Evolutionary conservation across 2,888 invertebrate genomes (phyloP).

Genomic region (Eristalinus aeneus): DNA sequence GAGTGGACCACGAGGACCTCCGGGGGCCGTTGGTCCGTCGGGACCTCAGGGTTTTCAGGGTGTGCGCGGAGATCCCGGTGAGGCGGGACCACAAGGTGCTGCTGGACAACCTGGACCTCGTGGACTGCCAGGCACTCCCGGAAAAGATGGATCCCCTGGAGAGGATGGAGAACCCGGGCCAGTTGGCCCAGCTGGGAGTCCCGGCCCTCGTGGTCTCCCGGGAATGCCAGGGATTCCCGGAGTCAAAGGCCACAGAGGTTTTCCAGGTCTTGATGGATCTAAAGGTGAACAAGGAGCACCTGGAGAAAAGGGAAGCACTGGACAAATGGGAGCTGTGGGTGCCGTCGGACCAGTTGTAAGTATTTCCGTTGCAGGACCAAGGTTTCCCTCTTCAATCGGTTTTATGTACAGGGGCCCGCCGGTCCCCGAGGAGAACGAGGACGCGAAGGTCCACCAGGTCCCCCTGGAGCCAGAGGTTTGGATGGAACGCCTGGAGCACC

Average conservation of each 20-base stretch:
- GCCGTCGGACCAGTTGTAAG: conserved; percentile 83
- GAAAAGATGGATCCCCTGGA: conserved; percentile 87
- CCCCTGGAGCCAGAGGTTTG: conserved; percentile 88
- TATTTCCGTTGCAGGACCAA: background rate
- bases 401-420: conserved; percentile 84
- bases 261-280: conserved; percentile 88
- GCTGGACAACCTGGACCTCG: conserved; percentile 87
- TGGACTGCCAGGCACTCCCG: conserved; percentile 88
- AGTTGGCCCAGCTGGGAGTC: conserved; percentile 86
- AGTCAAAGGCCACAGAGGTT: conserved; percentile 91
- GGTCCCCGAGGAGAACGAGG: conserved; percentile 93
- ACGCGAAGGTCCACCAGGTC: conserved; percentile 90
- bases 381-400: background rate
- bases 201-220: conserved; percentile 87
- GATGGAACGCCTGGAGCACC: conserved; percentile 90
- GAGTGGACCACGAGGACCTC: conserved; percentile 89
- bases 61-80: conserved; percentile 89
- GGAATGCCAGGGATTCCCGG: conserved; percentile 91
- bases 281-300: conserved; percentile 89
- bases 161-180: conserved; percentile 91
- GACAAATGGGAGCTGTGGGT: conserved; percentile 88
- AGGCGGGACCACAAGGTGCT: conserved; percentile 87
- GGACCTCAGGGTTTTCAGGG: conserved; percentile 92
- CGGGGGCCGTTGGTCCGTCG: conserved; percentile 84
- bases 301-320: conserved; percentile 89